Conservation (phyloP, 2,113 vertebrate species). For the Calidris pugnax region DNA sequence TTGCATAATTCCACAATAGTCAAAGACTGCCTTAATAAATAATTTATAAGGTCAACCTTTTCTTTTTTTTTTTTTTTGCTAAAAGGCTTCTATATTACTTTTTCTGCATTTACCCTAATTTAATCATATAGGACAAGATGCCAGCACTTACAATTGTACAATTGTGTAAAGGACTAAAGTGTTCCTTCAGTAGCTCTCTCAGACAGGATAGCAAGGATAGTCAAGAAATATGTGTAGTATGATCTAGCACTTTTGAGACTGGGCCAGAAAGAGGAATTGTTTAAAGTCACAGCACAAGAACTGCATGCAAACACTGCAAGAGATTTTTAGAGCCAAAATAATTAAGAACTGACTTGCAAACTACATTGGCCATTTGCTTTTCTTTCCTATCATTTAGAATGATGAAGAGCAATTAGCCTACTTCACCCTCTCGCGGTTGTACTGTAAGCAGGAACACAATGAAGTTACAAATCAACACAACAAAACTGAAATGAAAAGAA, state of each 20-base stretch:
- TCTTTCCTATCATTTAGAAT: background rate
- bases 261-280: background rate
- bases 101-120: background rate
- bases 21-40: background rate
- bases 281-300: background rate
- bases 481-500: background rate
- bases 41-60: background rate
- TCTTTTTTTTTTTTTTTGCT: background rate
- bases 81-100: background rate
- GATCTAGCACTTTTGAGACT: background rate
- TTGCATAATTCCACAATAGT: background rate
- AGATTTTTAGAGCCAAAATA: background rate
- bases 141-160: background rate
- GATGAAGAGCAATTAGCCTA: background rate
- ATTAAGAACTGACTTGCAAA: background rate
- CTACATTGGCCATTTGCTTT: background rate
- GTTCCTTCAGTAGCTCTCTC: background rate
- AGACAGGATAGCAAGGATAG: background rate
- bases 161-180: background rate
- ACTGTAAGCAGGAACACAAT: background rate
- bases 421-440: background rate
- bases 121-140: background rate
- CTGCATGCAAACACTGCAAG: background rate
- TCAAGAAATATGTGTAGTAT: background rate
- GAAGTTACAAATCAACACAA: background rate